Evolutionary conservation across 2,113 vertebrate species (phyloP).

Genomic region (Ibidorhyncha struthersii): DNA sequence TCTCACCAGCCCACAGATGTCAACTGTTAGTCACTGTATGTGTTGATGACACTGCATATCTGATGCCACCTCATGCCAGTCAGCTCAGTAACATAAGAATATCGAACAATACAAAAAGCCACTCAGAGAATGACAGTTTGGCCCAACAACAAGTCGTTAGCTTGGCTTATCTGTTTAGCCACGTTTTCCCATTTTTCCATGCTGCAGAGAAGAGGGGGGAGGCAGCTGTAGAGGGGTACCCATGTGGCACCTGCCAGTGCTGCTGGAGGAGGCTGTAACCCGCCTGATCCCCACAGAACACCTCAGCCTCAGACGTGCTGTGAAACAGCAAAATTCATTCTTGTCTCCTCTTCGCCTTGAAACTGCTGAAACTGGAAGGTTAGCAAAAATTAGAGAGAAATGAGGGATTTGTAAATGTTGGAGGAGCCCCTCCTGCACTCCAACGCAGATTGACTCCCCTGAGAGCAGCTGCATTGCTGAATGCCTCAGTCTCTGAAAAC

Average conservation of each 20-base stretch:
- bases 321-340: neutral
- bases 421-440: neutral
- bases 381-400: neutral
- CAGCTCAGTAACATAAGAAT: constrained; percentile 6
- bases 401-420: neutral
- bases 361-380: neutral
- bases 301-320: neutral
- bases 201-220: neutral
- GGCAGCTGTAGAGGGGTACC: neutral
- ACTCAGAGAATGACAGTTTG: neutral
- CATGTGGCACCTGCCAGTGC: neutral
- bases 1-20: neutral
- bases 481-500: neutral
- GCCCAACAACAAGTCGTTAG: neutral
- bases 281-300: neutral
- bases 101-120: constrained; percentile 27
- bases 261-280: neutral
- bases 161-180: neutral
- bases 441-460: neutral
- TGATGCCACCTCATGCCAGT: neutral
- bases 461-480: neutral
- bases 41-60: neutral
- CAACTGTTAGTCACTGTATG: constrained; percentile 8
- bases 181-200: neutral
- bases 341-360: neutral